These are phyloP conservation scores for Trissolcus basalis DNA, from an alignment of 1,140 invertebrate genomes.

Conservation along the genomic window DNA sequence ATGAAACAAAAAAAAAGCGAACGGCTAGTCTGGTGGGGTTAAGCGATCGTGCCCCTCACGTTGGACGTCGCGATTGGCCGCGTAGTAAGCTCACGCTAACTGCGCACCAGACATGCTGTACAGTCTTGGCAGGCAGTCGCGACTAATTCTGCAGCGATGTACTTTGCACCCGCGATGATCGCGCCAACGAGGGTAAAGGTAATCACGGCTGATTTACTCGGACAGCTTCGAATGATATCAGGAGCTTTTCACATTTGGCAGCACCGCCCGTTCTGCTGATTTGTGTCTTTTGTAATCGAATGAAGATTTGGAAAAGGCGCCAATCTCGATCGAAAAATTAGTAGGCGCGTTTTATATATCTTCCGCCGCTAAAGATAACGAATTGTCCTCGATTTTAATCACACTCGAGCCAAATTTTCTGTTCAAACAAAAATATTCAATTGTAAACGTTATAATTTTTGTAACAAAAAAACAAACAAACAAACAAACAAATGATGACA, in stretches of 20 bases:
- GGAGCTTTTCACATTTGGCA: conserved; percentile 36
- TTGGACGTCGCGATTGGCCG: conserved; percentile 62
- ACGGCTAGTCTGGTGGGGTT: neutral
- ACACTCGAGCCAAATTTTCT: too few species aligned
- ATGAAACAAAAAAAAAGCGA: neutral
- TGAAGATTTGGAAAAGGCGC: conserved; percentile 2
- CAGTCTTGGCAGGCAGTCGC: conserved; percentile 63
- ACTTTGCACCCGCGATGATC: conserved; percentile 35
- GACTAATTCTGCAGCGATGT: conserved; percentile 40
- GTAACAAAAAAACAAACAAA: too few species aligned
- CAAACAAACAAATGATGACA: too few species aligned
- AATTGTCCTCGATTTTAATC: too few species aligned
- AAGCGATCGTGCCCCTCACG: conserved; percentile 63
- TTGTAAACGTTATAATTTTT: too few species aligned
- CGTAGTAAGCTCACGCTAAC: conserved; percentile 37
- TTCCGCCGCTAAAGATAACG: too few species aligned
- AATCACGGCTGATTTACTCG: conserved; percentile 37
- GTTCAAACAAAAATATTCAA: too few species aligned
- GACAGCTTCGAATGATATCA: conserved; percentile 21
- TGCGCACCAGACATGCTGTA: conserved; percentile 61
- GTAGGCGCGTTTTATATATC: too few species aligned
- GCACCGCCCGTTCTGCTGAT: conserved; percentile 8
- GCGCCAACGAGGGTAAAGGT: conserved; percentile 36
- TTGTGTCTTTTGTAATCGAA: conserved; percentile 19
- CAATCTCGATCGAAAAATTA: neutral